phyloP scores from a whole-genome alignment of 2,888 invertebrate genomes.

The Andrena flavipes region DNA sequence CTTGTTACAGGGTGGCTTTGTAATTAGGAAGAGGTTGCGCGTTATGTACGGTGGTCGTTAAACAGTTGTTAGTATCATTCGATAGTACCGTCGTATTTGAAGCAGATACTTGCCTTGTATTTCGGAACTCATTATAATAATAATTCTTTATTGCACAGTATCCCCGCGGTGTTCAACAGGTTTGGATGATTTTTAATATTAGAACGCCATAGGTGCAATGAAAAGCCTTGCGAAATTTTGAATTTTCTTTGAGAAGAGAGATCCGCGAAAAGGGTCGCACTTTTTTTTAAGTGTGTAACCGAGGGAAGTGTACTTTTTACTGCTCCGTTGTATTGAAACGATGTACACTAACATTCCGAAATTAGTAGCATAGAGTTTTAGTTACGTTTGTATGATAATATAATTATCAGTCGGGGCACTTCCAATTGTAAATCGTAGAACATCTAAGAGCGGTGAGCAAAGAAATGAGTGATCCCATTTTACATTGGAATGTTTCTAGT shows the following conservation, averaged over 20 bases:
- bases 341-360: constrained; percentile 28
- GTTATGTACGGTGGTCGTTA: not conserved
- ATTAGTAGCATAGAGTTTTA: constrained; percentile 16
- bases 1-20: constrained; percentile 14
- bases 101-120: constrained; percentile 20
- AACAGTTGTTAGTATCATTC: constrained; percentile 13
- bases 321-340: constrained; percentile 4
- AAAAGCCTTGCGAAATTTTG: no score
- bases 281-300: not conserved
- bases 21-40: not conserved
- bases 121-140: not conserved
- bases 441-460: not conserved
- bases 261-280: not conserved
- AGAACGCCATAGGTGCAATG: constrained; percentile 7
- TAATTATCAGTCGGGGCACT: constrained; percentile 6
- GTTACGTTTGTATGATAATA: constrained; percentile 1
- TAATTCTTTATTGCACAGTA: not conserved
- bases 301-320: constrained; percentile 24
- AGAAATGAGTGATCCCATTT: constrained; percentile 9
- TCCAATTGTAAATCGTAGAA: constrained; percentile 1
- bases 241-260: no score
- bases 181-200: constrained; percentile 18
- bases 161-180: not conserved
- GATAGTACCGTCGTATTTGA: constrained; percentile 8
- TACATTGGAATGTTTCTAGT: constrained; percentile 30